Evolutionary conservation across 2,113 vertebrate genomes (phyloP), one percentile per base, ranked within the genome.

Genomic region (Oncorhynchus gorbuscha): DNA sequence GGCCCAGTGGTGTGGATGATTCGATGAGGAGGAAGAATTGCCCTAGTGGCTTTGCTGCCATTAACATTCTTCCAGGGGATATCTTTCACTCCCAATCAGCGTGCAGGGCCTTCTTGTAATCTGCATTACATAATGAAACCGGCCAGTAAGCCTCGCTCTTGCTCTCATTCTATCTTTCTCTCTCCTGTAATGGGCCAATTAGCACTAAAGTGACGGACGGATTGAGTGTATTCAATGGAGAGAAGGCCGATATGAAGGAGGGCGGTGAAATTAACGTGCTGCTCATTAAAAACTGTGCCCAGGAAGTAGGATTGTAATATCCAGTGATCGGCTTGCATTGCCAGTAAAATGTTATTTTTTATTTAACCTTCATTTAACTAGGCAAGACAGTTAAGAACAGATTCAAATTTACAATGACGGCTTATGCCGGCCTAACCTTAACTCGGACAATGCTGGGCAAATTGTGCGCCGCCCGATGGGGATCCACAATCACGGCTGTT

Each of bases 1-100:
- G 79, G 61, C 64, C 26, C 16, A 49, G 72, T 83, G 74, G 18
- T 79, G 82, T 61, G 22, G 64, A 79, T 85, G 79, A 86, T 80
- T 81, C 71, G 69, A 30, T 6, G 51, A 84, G 59, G 79, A 87
- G 81, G 65, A 32, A 30, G 5, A 67, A 30, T 55, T 73, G 82
- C 55, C 32, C 58, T 9, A 48, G 72, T 73, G 76, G 64, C 80
- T 84, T 83, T 81, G 35, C 30, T 79, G 81, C 86, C 78, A 88
- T 92, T 88, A 91, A 89, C 86, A 89, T 91, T 91, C 90, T 84
- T 92, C 75, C n/a, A 26, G 71, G 74, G 84, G 84, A 89, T 84
- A 84, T 84, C 81, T 84, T 88, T 91, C 89, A 87, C 80, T 85
- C 89, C 80, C 80, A 86, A 80, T 86, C 66, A 90, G 77, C 4